A percentile compares a stretch with the other conserved stretches of the same genome.
phyloP scores from a whole-genome alignment of 1,140 invertebrate species.

The Glossosoma conforme region DNA sequence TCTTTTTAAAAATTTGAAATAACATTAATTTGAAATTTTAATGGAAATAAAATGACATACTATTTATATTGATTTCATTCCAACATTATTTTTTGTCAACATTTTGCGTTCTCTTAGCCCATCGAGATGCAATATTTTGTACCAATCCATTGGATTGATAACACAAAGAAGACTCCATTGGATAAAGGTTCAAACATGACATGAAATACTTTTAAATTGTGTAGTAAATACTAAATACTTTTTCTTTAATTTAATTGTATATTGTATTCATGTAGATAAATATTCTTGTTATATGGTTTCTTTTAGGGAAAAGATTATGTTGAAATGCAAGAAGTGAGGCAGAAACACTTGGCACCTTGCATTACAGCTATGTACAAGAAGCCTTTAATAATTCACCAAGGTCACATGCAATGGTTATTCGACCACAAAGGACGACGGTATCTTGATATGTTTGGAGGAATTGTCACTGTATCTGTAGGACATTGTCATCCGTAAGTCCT shows the following conservation, averaged over 20 bases:
- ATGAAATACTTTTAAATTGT: no score
- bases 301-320: slow-evolving; percentile 57
- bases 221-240: no score
- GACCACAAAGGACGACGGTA: slow-evolving; percentile 83
- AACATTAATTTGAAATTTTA: no score
- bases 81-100: no score
- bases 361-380: slow-evolving; percentile 74
- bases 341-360: slow-evolving; percentile 64
- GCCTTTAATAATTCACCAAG: slow-evolving; percentile 80
- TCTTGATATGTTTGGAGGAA: slow-evolving; percentile 92
- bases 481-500: slow-evolving; percentile 92
- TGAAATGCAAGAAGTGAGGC: slow-evolving; percentile 53
- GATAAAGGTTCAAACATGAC: no score
- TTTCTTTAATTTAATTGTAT: no score
- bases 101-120: no score
- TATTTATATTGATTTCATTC: no score
- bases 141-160: no score
- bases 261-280: slow-evolving; percentile 5
- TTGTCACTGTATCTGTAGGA: slow-evolving; percentile 95
- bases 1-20: slow-evolving; percentile 12
- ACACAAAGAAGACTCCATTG: no score
- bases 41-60: no score
- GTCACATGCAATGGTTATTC: slow-evolving; percentile 88
- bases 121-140: no score
- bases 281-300: slow-evolving; percentile 1